phyloP scores from a whole-genome alignment of 1,140 invertebrate genomes.

The Brachionus calyciflorus region DNA sequence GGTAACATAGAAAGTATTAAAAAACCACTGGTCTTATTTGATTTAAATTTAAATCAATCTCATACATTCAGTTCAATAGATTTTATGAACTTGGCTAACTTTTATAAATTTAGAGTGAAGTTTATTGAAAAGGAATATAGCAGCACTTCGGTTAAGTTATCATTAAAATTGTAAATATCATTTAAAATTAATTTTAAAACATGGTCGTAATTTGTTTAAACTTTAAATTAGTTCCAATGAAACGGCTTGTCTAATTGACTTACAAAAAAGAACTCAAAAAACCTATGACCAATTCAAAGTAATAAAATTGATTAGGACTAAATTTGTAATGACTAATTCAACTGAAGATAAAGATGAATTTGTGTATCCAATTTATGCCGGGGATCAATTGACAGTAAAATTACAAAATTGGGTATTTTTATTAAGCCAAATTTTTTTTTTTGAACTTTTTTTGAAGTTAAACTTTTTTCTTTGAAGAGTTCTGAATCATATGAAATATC shows the following conservation, averaged over 20 bases:
- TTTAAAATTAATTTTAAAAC: not conserved
- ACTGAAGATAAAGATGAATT: constrained; percentile 2
- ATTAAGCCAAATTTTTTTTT: not conserved
- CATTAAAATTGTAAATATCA: not conserved
- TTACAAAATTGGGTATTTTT: not conserved
- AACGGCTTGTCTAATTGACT: not conserved
- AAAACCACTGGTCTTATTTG: not conserved
- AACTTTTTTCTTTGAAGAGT: not conserved
- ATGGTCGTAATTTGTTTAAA: too few species aligned
- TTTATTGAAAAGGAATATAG: not conserved
- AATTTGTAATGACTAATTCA: not conserved
- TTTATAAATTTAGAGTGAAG: not conserved
- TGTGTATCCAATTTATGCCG: not conserved
- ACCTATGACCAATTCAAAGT: not conserved
- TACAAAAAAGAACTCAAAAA: constrained; percentile 25
- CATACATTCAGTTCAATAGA: not conserved
- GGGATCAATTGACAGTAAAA: not conserved
- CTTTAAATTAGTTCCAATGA: constrained; percentile 21
- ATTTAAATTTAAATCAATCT: not conserved
- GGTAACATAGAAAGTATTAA: not conserved
- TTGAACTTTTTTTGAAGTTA: not conserved
- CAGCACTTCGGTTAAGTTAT: not conserved
- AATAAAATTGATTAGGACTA: not conserved
- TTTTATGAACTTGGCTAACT: not conserved
- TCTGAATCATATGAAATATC: not conserved